phyloP scores from a whole-genome alignment of 2,888 invertebrate species.

The Leuctra nigra region DNA sequence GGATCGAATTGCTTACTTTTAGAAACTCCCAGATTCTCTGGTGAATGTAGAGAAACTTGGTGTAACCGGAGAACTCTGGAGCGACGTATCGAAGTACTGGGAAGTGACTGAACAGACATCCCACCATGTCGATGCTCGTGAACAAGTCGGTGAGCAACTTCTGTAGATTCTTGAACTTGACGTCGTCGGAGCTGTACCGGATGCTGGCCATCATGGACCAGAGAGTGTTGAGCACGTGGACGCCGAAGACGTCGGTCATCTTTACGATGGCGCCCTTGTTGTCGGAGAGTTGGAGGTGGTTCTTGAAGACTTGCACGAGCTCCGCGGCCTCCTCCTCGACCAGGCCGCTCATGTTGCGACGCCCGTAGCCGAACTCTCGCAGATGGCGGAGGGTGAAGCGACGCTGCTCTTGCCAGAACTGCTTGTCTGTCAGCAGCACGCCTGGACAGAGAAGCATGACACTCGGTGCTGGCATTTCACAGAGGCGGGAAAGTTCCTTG shows the following conservation, averaged over 20 bases:
- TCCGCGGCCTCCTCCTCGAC: constrained; percentile 62
- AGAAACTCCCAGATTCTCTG: constrained; percentile 65
- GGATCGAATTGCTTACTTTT: constrained; percentile 41
- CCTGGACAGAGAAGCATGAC: constrained; percentile 38
- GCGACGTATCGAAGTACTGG: constrained; percentile 62
- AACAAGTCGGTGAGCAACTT: constrained; percentile 62
- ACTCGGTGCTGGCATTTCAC: too few relatives aligned
- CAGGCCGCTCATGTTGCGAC: constrained; percentile 65
- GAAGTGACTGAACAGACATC: constrained; percentile 72
- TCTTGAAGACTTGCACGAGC: constrained; percentile 50
- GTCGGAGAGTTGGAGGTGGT: constrained; percentile 34
- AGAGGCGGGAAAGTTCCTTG: too few relatives aligned
- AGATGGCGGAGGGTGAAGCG: constrained; percentile 69
- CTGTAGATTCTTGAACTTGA: constrained; percentile 60
- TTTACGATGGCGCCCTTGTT: constrained; percentile 45
- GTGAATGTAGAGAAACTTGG: constrained; percentile 62
- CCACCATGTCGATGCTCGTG: constrained; percentile 72
- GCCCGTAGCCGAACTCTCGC: constrained; percentile 75
- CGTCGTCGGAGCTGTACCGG: constrained; percentile 61
- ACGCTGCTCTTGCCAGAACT: constrained; percentile 68
- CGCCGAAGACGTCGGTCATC: constrained; percentile 64
- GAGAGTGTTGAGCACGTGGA: constrained; percentile 66
- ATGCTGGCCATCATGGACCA: constrained; percentile 79
- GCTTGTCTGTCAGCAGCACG: constrained; percentile 65
- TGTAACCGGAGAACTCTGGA: constrained; percentile 71